Evolutionary conservation across 2,888 invertebrate genomes (phyloP).

Genomic region (Microctonus hyperodae): DNA sequence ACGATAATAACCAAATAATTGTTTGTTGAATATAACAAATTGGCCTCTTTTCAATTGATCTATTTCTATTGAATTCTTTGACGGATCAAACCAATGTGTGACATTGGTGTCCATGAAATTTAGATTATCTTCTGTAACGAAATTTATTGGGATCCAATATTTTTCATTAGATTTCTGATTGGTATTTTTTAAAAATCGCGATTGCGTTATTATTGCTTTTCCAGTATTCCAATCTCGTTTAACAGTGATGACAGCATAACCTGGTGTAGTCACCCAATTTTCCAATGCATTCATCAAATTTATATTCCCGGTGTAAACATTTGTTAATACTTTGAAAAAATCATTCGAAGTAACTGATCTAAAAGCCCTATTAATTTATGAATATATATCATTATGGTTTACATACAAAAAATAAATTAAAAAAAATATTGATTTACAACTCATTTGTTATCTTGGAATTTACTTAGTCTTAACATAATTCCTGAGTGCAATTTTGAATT

Average conservation of each 20-base stretch:
- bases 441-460: slow-evolving; percentile 46
- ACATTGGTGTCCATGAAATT: slow-evolving; percentile 66
- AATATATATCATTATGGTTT: slow-evolving; percentile 3
- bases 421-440: slow-evolving; percentile 50
- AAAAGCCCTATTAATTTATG: slow-evolving; percentile 31
- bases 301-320: slow-evolving; percentile 9
- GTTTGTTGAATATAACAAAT: slow-evolving; percentile 72
- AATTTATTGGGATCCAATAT: slow-evolving; percentile 57
- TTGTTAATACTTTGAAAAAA: slow-evolving; percentile 58
- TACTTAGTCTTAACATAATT: slow-evolving; percentile 46
- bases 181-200: slow-evolving; percentile 42
- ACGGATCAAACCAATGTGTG: slow-evolving; percentile 64
- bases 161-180: slow-evolving; percentile 6
- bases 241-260: slow-evolving; percentile 72
- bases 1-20: slow-evolving; percentile 67
- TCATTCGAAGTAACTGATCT: slow-evolving; percentile 64
- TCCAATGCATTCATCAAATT: slow-evolving; percentile 58
- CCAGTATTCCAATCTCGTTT: slow-evolving; percentile 64
- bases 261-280: slow-evolving; percentile 72
- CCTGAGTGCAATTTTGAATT: slow-evolving; percentile 62
- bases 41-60: slow-evolving; percentile 49
- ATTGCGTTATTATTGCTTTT: slow-evolving; percentile 64
- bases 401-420: no score
- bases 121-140: slow-evolving; percentile 44
- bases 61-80: slow-evolving; percentile 43